Evolutionary conservation across 1,140 invertebrate genomes (phyloP).

Genomic region (Brachionus plicatilis): DNA sequence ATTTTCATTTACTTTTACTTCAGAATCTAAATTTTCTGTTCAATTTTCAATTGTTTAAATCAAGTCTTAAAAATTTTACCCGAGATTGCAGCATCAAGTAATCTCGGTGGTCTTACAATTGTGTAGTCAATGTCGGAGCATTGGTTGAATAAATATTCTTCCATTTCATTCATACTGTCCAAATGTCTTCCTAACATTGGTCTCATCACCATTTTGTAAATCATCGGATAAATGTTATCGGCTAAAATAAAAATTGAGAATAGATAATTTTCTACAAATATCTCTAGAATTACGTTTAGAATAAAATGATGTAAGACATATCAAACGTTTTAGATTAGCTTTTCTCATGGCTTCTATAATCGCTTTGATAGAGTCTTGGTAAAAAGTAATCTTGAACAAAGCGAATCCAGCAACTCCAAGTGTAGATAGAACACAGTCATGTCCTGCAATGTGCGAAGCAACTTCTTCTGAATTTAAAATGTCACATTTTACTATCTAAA

Average conservation of each 20-base stretch:
- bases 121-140: slow-evolving; percentile 51
- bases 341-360: slow-evolving; percentile 44
- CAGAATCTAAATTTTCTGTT: slow-evolving; percentile 5
- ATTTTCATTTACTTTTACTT: slow-evolving; percentile 36
- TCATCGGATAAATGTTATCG: slow-evolving; percentile 45
- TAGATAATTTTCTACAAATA: too few relatives aligned
- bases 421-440: slow-evolving; percentile 46
- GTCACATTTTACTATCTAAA: slow-evolving; percentile 44
- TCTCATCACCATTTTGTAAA: slow-evolving; percentile 48
- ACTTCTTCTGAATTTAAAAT: slow-evolving; percentile 44
- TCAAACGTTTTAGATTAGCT: slow-evolving; percentile 43
- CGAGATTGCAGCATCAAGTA: slow-evolving; percentile 43
- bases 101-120: slow-evolving; percentile 49
- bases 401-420: slow-evolving; percentile 43
- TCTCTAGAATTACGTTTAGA: slow-evolving; percentile 40
- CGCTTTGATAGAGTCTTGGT: slow-evolving; percentile 44
- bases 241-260: slow-evolving; percentile 17
- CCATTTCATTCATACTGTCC: slow-evolving; percentile 51
- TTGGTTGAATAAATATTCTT: slow-evolving; percentile 46
- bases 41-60: not conserved
- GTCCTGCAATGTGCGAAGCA: slow-evolving; percentile 41
- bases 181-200: slow-evolving; percentile 48
- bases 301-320: slow-evolving; percentile 45
- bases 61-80: slow-evolving; percentile 41
- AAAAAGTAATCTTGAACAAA: slow-evolving; percentile 44